Percentiles rank a stretch among this genome's conserved stretches.
Evolutionary conservation across 2,888 invertebrate species (phyloP).

Genomic region (Habroteleia sp.): DNA sequence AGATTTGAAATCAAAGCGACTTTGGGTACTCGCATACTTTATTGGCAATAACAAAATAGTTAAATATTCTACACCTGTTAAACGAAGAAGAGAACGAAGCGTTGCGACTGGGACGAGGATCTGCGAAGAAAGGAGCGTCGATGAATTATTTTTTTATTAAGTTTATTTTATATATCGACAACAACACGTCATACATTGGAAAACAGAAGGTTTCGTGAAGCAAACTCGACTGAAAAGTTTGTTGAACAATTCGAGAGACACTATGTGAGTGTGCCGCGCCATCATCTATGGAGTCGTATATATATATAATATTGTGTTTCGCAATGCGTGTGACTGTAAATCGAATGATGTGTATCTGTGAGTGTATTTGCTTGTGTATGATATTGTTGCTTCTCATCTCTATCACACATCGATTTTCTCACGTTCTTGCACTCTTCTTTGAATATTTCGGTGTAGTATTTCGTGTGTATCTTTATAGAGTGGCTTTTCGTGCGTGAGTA

Average conservation of each 20-base stretch:
- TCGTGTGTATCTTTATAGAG: conserved; percentile 72
- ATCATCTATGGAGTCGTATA: conserved; percentile 82
- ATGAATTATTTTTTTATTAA: conserved; percentile 78
- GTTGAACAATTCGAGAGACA: conserved; percentile 82
- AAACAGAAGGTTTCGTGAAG: conserved; percentile 82
- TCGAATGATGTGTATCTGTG: conserved; percentile 70
- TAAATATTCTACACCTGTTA: too few species aligned
- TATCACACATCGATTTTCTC: conserved; percentile 63
- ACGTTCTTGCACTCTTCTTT: conserved; percentile 65
- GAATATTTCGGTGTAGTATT: conserved; percentile 71
- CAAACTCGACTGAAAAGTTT: conserved; percentile 82
- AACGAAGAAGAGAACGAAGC: too few species aligned
- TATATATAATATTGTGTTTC: conserved; percentile 80
- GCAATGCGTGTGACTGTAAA: conserved; percentile 74
- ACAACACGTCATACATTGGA: conserved; percentile 82
- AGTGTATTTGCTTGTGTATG: conserved; percentile 73
- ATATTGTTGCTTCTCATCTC: conserved; percentile 76
- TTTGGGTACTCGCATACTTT: too few species aligned
- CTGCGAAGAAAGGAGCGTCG: neutral
- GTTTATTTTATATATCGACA: conserved; percentile 82
- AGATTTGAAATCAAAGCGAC: too few species aligned
- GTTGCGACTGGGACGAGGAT: neutral
- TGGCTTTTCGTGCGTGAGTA: conserved; percentile 73
- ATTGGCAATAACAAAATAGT: too few species aligned
- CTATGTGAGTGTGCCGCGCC: conserved; percentile 82